Evolutionary conservation across 1,140 invertebrate species (phyloP).

Genomic region (Thereuonema tuberculata): DNA sequence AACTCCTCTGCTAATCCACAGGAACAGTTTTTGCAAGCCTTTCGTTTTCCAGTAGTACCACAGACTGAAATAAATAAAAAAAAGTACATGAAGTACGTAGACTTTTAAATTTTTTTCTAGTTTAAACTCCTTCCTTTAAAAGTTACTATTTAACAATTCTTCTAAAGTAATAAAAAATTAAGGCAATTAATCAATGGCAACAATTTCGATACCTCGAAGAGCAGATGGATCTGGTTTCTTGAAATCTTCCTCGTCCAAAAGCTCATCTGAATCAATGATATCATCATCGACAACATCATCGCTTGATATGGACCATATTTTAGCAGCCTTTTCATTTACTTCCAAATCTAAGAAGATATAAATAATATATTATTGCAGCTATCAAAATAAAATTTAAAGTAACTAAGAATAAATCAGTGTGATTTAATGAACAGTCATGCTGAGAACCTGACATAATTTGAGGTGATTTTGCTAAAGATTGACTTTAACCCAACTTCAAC

Average conservation of each 20-base stretch:
- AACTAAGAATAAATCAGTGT: not conserved
- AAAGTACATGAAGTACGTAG: too few relatives aligned
- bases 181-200: too few relatives aligned
- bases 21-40: conserved; percentile 95
- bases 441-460: not conserved
- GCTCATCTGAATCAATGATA: conserved; percentile 69
- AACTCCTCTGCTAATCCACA: conserved; percentile 94
- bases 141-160: too few relatives aligned
- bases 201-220: conserved; percentile 56
- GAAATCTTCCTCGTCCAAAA: conserved; percentile 78
- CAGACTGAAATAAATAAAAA: conserved; percentile 49
- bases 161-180: too few relatives aligned
- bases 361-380: too few relatives aligned
- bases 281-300: conserved; percentile 48
- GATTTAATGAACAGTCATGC: not conserved
- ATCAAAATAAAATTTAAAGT: not conserved
- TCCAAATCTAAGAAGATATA: conserved; percentile 7
- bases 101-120: too few relatives aligned
- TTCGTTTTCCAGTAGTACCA: conserved; percentile 77
- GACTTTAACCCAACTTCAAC: too few relatives aligned
- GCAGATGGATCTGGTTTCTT: conserved; percentile 65
- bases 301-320: conserved; percentile 48
- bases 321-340: conserved; percentile 24
- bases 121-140: too few relatives aligned
- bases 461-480: too few relatives aligned